These are phyloP conservation scores for Valencia hispanica DNA, from an alignment of 2,797 vertebrate genomes.

Conservation along the genomic window DNA sequence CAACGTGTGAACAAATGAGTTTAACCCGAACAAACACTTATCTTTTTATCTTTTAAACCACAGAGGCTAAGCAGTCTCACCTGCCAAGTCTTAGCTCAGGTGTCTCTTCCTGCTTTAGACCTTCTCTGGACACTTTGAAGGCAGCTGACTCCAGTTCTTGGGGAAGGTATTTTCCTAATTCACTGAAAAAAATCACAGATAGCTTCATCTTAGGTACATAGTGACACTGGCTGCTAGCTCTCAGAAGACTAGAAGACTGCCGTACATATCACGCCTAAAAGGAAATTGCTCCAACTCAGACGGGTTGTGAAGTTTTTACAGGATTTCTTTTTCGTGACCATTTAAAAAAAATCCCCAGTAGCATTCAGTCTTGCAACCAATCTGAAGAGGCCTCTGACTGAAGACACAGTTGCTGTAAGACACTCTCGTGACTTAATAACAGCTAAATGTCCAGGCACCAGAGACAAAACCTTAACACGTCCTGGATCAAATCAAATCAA, in stretches of 20 bases:
- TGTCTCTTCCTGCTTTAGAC: slow-evolving; percentile 72
- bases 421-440: background rate
- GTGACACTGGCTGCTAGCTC: too few species aligned
- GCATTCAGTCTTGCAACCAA: too few species aligned
- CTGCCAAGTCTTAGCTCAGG: slow-evolving; percentile 83
- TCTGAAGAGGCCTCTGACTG: background rate
- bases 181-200: slow-evolving; percentile 69
- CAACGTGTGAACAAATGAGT: background rate
- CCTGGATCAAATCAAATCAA: too few species aligned
- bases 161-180: slow-evolving; percentile 87
- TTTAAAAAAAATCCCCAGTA: too few species aligned
- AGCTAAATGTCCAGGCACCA: background rate
- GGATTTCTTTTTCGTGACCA: too few species aligned
- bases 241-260: too few species aligned
- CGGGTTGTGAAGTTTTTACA: too few species aligned
- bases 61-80: slow-evolving; percentile 62
- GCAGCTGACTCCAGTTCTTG: slow-evolving; percentile 83
- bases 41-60: background rate
- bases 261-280: too few species aligned
- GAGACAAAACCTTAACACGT: background rate
- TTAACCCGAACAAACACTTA: background rate
- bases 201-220: background rate
- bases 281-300: too few species aligned
- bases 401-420: background rate
- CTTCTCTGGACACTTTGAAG: slow-evolving; percentile 88